Evolutionary conservation across 2,888 invertebrate genomes (phyloP).

Genomic region (Euplexia lucipara): DNA sequence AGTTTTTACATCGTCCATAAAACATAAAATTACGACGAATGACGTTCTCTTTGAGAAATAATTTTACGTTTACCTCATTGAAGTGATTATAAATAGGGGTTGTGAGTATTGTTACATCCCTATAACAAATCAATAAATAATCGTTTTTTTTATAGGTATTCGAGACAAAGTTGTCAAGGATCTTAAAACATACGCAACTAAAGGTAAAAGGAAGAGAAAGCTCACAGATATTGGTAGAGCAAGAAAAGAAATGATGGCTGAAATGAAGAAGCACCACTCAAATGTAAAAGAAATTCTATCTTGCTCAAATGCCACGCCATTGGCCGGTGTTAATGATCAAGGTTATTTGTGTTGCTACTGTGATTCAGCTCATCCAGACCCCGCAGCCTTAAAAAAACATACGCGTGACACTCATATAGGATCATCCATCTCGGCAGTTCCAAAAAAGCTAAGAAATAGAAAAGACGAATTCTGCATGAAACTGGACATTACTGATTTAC

Average conservation of each 20-base stretch:
- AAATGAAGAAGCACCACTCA: constrained; percentile 26
- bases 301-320: constrained; percentile 71
- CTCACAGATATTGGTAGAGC: neutral
- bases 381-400: constrained; percentile 71
- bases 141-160: constrained; percentile 52
- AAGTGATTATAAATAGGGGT: too few relatives aligned
- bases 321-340: constrained; percentile 61
- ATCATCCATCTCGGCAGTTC: neutral
- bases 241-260: constrained; percentile 8
- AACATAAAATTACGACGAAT: too few relatives aligned
- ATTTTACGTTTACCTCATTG: too few relatives aligned
- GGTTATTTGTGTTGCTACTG: constrained; percentile 72
- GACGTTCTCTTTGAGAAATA: too few relatives aligned
- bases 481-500: constrained; percentile 38
- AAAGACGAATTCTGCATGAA: constrained; percentile 6
- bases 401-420: constrained; percentile 60
- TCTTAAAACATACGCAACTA: constrained; percentile 4
- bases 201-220: neutral
- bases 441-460: neutral
- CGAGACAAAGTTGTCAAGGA: constrained; percentile 6
- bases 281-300: constrained; percentile 42
- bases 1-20: too few relatives aligned
- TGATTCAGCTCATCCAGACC: constrained; percentile 55
- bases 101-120: too few relatives aligned
- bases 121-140: constrained; percentile 19